phyloP scores from a whole-genome alignment of 2,888 invertebrate species.

The Carcina quercana region DNA sequence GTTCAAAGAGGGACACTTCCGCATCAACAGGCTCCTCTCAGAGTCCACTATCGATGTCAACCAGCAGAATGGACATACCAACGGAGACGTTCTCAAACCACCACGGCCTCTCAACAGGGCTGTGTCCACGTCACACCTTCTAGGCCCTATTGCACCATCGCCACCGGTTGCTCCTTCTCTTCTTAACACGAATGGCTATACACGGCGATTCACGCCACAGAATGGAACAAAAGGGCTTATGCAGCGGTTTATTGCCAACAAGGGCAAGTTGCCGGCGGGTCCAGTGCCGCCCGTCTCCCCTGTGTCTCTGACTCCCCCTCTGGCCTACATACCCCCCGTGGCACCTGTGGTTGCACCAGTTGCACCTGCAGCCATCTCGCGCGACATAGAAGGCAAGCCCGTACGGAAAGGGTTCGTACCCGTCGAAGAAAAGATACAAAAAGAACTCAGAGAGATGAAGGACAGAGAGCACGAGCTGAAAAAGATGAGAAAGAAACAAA shows the following conservation, averaged over 20 bases:
- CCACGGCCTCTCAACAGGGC: slow-evolving; percentile 51
- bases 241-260: slow-evolving; percentile 88
- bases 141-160: slow-evolving; percentile 51
- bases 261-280: slow-evolving; percentile 77
- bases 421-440: slow-evolving; percentile 91
- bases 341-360: slow-evolving; percentile 38
- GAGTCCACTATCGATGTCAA: slow-evolving; percentile 65
- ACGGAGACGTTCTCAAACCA: slow-evolving; percentile 43
- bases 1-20: slow-evolving; percentile 77
- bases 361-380: slow-evolving; percentile 57
- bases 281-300: slow-evolving; percentile 35
- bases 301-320: slow-evolving; percentile 34
- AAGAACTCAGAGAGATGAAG: slow-evolving; percentile 89
- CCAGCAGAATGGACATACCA: slow-evolving; percentile 56
- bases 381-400: slow-evolving; percentile 76
- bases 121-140: slow-evolving; percentile 60
- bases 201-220: slow-evolving; percentile 77
- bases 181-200: slow-evolving; percentile 64
- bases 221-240: slow-evolving; percentile 85
- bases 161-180: slow-evolving; percentile 44
- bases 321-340: slow-evolving; percentile 46
- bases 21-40: slow-evolving; percentile 57
- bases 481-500: slow-evolving; percentile 76
- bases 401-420: slow-evolving; percentile 86
- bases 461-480: slow-evolving; percentile 87